A percentile compares a stretch with the other conserved stretches of the same genome.
phyloP scores from a whole-genome alignment of 2,888 invertebrate species.

The Pterobdella sp. region DNA sequence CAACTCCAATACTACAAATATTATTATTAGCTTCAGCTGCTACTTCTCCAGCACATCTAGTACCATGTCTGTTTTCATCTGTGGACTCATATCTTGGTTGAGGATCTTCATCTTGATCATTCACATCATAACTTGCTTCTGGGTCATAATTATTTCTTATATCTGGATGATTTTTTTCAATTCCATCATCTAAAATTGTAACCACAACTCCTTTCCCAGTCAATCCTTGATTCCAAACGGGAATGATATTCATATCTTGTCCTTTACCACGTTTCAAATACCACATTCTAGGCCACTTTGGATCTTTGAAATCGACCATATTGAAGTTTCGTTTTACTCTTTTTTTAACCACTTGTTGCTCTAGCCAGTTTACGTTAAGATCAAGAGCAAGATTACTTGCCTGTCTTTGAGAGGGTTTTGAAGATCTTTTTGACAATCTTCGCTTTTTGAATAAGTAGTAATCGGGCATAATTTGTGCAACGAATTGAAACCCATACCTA shows the following conservation, averaged over 20 bases:
- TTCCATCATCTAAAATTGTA: slow-evolving; percentile 89
- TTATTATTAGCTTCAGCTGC: slow-evolving; percentile 91
- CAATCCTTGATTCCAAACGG: slow-evolving; percentile 86
- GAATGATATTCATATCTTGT: slow-evolving; percentile 77
- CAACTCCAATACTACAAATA: slow-evolving; percentile 89
- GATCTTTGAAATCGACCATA: slow-evolving; percentile 62
- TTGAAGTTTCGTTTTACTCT: slow-evolving; percentile 71
- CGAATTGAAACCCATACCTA: slow-evolving; percentile 26
- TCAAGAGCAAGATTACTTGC: background rate
- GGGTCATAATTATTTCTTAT: slow-evolving; percentile 83
- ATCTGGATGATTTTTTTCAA: slow-evolving; percentile 92
- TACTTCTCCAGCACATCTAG: slow-evolving; percentile 92
- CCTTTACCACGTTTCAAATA: slow-evolving; percentile 79
- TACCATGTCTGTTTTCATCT: slow-evolving; percentile 77
- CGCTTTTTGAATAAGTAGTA: slow-evolving; percentile 19
- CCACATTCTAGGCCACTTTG: slow-evolving; percentile 92
- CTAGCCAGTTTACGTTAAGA: slow-evolving; percentile 60
- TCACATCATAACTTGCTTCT: slow-evolving; percentile 90
- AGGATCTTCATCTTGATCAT: slow-evolving; percentile 88
- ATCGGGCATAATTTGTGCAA: slow-evolving; percentile 23
- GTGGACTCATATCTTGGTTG: slow-evolving; percentile 93
- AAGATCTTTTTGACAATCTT: slow-evolving; percentile 18
- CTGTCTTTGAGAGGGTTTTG: background rate
- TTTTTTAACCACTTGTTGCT: slow-evolving; percentile 71
- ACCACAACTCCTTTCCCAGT: slow-evolving; percentile 91